A percentile compares a stretch with the other conserved stretches of the same genome.
These are phyloP conservation scores for Siniperca knerii DNA, from an alignment of 2,113 vertebrate genomes.

Conservation along the genomic window DNA sequence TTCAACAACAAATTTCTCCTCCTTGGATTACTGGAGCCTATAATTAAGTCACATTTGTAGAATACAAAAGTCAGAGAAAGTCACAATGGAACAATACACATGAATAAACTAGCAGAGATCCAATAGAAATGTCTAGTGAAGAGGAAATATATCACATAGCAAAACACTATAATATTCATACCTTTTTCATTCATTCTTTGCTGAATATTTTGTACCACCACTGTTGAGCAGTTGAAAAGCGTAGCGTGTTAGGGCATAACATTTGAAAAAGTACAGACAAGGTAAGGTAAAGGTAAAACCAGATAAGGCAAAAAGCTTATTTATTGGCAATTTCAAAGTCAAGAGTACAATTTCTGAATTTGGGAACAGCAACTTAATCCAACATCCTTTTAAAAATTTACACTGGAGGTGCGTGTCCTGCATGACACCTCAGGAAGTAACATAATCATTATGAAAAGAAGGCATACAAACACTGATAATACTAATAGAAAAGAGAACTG, in stretches of 20 bases:
- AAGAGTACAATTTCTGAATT: slow-evolving; percentile 1
- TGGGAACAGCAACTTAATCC: neutral
- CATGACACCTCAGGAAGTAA: neutral
- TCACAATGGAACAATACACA: neutral
- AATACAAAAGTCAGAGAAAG: slow-evolving; percentile 9
- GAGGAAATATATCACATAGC: neutral
- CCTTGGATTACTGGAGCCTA: neutral
- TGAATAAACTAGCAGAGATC: neutral
- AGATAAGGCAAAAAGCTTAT: neutral
- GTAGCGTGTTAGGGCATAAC: neutral
- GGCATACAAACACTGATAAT: neutral
- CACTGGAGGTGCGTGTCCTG: neutral
- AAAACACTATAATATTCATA: neutral
- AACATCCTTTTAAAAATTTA: neutral
- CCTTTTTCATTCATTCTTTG: neutral
- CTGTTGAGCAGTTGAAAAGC: neutral
- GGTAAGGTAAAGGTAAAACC: neutral
- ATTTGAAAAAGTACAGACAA: neutral
- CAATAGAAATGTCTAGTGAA: neutral
- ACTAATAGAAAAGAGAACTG: neutral
- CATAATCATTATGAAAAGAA: neutral
- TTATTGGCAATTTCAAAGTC: neutral
- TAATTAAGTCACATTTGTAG: slow-evolving; percentile 13
- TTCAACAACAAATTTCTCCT: neutral
- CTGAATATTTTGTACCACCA: neutral